Evolutionary conservation across 1,140 invertebrate species (phyloP).

Genomic region (Chironomus striatipennis): DNA sequence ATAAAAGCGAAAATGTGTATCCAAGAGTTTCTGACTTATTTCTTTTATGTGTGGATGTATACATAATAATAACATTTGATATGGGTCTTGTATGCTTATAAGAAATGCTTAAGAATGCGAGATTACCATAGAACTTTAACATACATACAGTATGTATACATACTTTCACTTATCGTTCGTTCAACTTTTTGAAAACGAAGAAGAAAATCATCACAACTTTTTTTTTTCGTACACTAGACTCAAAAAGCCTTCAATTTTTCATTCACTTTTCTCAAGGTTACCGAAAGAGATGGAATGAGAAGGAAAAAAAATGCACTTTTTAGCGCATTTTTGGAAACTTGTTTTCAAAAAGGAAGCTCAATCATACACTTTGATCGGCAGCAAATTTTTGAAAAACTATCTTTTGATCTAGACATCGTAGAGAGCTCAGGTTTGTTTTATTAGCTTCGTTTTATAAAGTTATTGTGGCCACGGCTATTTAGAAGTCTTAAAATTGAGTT

Average conservation of each 20-base stretch:
- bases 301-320: conserved; percentile 14
- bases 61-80: not conserved
- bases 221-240: not conserved
- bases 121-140: not conserved
- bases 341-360: too few relatives aligned
- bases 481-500: too few relatives aligned
- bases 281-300: not conserved
- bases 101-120: not conserved
- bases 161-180: conserved; percentile 7
- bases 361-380: too few relatives aligned
- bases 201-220: not conserved
- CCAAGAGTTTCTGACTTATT: not conserved
- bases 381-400: too few relatives aligned
- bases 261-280: conserved; percentile 13
- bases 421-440: too few relatives aligned
- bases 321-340: too few relatives aligned
- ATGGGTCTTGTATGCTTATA: not conserved
- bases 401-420: too few relatives aligned
- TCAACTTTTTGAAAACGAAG: not conserved
- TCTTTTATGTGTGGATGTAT: not conserved
- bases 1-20: conserved; percentile 17
- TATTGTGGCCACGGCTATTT: too few relatives aligned
- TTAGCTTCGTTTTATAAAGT: too few relatives aligned
- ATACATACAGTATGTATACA: not conserved
- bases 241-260: not conserved